Base-by-base conservation (phyloP, 2,888 invertebrate genomes). In the Meghimatium bilineatum region DNA sequence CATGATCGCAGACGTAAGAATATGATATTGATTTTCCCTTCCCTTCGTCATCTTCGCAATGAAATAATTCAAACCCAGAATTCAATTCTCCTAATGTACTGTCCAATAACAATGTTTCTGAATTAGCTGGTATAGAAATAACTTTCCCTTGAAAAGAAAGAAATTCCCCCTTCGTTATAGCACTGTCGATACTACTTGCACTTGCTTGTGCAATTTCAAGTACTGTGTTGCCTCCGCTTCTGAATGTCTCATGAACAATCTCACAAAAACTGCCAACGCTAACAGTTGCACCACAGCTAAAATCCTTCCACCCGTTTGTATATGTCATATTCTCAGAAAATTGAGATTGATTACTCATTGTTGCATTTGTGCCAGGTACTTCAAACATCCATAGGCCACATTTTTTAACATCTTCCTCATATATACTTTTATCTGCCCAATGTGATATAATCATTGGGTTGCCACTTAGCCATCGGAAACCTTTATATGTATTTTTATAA, bases 1-100 rank as follows among this genome's bases (percentile, higher is more conserved):
- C 49, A 32, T 63, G 34, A 36, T 81, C 81, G n/a, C 81, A 81
- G 23, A 81, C 74, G 20, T 32, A 36, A 5, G 81, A 56, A 60
- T 75, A 75, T 8, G 74, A 29, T 36, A 74, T 32, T n/a, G n/a
- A 10, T 12, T 52, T 75, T 6, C 38, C 17, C 1, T 49, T 2
- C 0, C 29, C 38, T 23, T 36, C 34, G 20, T 29, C n/a, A 3
- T 66, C 75, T 8, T 66, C 66, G n/a, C 81, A 81, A 44, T 49
- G 0, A 60, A 80, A 75, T 32, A 52, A 1, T 75, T 52, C 56
- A 26, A 77, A 60, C 23, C 26, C 72, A 26, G 17, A 23, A 8
- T 10, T 2, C n/a, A 17, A 3, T 0, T 44, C 49, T 72, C 23
- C 14, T 26, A 38, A n/a, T 44, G n/a, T 44, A n/a, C n/a, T 72